Percentiles rank a stretch among this genome's conserved stretches.
Conservation (phyloP, 2,888 invertebrate genomes). For the Macrophya alboannulata region DNA sequence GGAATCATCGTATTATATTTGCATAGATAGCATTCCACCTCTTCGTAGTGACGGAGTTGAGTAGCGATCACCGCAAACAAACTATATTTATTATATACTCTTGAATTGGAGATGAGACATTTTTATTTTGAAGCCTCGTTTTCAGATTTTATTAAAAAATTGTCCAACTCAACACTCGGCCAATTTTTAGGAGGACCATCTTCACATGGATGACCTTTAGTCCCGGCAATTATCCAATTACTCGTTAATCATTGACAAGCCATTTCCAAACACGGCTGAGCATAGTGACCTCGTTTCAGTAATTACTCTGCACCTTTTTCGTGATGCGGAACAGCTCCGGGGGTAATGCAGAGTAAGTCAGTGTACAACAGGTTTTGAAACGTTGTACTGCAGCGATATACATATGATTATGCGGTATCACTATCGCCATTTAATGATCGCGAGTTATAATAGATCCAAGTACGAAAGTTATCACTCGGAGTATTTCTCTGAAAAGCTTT, state of each 20-base stretch:
- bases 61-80: constrained; percentile 19
- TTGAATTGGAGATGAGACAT: not conserved
- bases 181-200: not conserved
- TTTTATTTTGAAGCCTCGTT: not conserved
- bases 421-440: not conserved
- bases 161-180: not conserved
- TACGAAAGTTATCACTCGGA: not conserved
- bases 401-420: constrained; percentile 2
- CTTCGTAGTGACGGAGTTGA: constrained; percentile 33
- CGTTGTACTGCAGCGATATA: constrained; percentile 6
- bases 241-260: constrained; percentile 30
- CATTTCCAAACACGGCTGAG: constrained; percentile 41
- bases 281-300: constrained; percentile 42
- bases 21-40: constrained; percentile 62
- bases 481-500: not conserved
- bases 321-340: not conserved
- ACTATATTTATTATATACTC: not conserved
- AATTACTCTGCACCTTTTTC: constrained; percentile 47
- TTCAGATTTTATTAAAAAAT: too few relatives aligned
- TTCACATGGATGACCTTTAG: constrained; percentile 16
- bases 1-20: constrained; percentile 62
- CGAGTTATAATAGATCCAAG: not conserved
- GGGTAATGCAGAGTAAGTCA: not conserved
- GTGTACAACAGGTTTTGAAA: constrained; percentile 12
- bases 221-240: constrained; percentile 40